Conservation (phyloP, 2,113 vertebrate genomes). For the Patagioenas fasciata region DNA sequence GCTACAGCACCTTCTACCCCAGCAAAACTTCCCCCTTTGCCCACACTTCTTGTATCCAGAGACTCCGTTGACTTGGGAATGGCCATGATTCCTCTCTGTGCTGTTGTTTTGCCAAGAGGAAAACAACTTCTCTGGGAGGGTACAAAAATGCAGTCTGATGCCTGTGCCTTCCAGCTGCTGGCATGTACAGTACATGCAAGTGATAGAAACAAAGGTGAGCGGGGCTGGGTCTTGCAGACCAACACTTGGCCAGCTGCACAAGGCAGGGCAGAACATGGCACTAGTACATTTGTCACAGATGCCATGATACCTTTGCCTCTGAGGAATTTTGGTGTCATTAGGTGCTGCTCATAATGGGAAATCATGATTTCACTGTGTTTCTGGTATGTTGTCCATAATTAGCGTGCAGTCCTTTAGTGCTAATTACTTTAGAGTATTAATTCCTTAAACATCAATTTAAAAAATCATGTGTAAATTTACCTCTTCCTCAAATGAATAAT, state of each 20-base stretch:
- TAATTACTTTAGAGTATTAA: slow-evolving; percentile 41
- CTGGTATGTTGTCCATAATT: slow-evolving; percentile 46
- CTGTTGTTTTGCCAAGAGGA: neutral
- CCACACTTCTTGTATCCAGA: neutral
- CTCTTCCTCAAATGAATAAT: slow-evolving; percentile 21
- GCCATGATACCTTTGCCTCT: neutral
- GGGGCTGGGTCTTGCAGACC: neutral
- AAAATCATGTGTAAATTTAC: slow-evolving; percentile 44
- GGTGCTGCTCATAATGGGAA: slow-evolving; percentile 21
- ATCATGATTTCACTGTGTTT: slow-evolving; percentile 1
- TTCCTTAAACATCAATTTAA: slow-evolving; percentile 51
- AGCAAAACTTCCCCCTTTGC: neutral
- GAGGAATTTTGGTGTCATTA: slow-evolving; percentile 28
- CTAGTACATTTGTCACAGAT: neutral
- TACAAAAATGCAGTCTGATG: neutral
- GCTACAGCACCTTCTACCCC: neutral
- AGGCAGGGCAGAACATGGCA: neutral
- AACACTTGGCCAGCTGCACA: neutral
- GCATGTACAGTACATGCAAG: neutral
- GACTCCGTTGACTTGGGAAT: neutral
- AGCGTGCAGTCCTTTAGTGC: neutral
- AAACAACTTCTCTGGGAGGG: neutral
- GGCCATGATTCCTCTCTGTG: neutral
- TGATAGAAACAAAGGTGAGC: neutral
- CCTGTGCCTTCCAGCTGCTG: neutral